Conservation (phyloP, 2,797 vertebrate species). For the Dendrocincla tyrannina region DNA sequence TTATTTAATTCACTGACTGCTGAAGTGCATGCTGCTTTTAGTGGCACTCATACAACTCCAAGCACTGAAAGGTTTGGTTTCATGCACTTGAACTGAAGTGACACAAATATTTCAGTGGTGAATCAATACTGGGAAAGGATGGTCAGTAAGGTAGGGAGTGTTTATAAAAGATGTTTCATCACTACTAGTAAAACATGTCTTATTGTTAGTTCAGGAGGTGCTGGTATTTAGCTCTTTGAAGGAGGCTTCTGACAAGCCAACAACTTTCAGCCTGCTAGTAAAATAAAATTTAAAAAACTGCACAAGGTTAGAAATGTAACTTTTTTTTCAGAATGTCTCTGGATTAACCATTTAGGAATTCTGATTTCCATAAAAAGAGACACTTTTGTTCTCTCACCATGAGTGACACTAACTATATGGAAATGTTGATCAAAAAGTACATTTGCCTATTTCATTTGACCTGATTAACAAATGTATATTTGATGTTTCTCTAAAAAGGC, state of each 20-base stretch:
- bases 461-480: neutral
- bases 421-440: neutral
- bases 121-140: constrained; percentile 75
- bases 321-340: constrained; percentile 1
- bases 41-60: constrained; percentile 66
- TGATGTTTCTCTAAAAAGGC: neutral
- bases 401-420: rapidly evolving
- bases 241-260: constrained; percentile 67
- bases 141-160: constrained; percentile 76
- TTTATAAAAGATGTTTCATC: constrained; percentile 82
- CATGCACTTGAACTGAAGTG: constrained; percentile 78
- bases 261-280: constrained; percentile 52
- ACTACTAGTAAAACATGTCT: constrained; percentile 78
- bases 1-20: constrained; percentile 72
- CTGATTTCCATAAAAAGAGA: neutral
- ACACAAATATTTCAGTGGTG: constrained; percentile 79
- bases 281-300: constrained; percentile 12
- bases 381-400: neutral
- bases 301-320: neutral
- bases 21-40: constrained; percentile 68
- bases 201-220: constrained; percentile 80
- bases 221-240: constrained; percentile 77
- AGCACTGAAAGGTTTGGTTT: constrained; percentile 71
- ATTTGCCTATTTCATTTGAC: neutral
- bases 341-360: constrained; percentile 52